Base-by-base conservation (phyloP, 2,113 vertebrate genomes). In the Oryzias celebensis region DNA sequence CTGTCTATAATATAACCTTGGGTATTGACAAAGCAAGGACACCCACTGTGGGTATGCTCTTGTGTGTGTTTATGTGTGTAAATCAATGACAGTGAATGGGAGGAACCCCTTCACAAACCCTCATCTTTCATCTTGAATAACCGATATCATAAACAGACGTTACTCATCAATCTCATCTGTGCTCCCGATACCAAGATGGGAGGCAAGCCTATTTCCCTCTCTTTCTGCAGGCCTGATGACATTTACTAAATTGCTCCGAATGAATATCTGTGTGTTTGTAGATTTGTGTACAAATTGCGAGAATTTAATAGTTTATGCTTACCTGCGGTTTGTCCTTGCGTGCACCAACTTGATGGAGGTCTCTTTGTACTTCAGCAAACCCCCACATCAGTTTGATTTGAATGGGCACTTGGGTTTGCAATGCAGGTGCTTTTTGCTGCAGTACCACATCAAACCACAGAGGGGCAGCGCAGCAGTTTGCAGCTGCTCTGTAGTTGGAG, bases 401-500 rank as follows among this genome's bases (percentile, higher is more conserved):
- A 81, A 61, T 52, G 43, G 78, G 63, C 61, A 54, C 43, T 71
- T 73, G 31, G 20, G 46, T 55, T 44, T 18, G 47, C n/a, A 48
- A 13, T 45, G 48, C n/a, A n/a, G 17, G 47, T 18, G 47, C 7
- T 22, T 23, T 24, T 56, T 36, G 46, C 1, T 83, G 80, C 77
- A 80, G 68, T 52, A 58, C 58, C 62, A 1, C 12, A 7, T 48
- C 52, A 86, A 56, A 77, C 94, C 96, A 95, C 93, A 92, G 92
- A 93, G 92, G 92, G 94, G 89, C 96, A 96, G 92, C 93, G 94
- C 94, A 88, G 93, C 92, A 94, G 92, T 91, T 93, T 84, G 74
- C 80, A 86, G 73, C 70, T 50, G 17, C 73, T 45, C 16, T 47
- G 43, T 41, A 46, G n/a, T 17, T 5, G 58, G 53, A 80, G 57